These are phyloP conservation scores for Saguinus midas DNA, from an alignment of 2,113 vertebrate genomes.

Conservation along the genomic window DNA sequence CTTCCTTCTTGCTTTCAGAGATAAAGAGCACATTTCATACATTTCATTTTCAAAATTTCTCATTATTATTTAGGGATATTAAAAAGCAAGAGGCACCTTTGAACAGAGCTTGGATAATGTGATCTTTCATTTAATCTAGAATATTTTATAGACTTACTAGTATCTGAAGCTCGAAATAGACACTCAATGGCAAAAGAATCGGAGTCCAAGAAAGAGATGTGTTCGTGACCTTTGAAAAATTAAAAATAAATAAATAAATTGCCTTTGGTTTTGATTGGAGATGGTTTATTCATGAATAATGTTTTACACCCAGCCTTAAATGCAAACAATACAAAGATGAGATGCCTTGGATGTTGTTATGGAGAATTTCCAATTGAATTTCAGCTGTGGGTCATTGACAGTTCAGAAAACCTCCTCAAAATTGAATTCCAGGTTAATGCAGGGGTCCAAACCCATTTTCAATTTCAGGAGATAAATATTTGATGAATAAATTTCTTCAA, in stretches of 20 bases:
- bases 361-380: neutral
- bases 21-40: rapidly evolving
- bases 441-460: neutral
- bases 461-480: neutral
- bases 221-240: neutral
- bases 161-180: too few species aligned
- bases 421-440: too few species aligned
- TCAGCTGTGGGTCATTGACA: rapidly evolving
- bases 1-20: rapidly evolving
- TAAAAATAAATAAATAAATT: neutral
- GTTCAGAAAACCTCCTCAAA: neutral
- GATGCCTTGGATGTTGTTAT: neutral
- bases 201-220: neutral
- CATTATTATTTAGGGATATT: neutral
- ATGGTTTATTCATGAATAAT: neutral
- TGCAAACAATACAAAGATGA: neutral
- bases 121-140: rapidly evolving
- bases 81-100: neutral
- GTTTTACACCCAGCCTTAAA: neutral
- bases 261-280: neutral
- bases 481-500: neutral
- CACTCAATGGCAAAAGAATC: neutral
- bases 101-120: rapidly evolving
- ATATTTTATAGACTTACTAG: rapidly evolving
- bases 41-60: neutral